phyloP scores from a whole-genome alignment of 2,113 vertebrate species.

The Cairina moschata region DNA sequence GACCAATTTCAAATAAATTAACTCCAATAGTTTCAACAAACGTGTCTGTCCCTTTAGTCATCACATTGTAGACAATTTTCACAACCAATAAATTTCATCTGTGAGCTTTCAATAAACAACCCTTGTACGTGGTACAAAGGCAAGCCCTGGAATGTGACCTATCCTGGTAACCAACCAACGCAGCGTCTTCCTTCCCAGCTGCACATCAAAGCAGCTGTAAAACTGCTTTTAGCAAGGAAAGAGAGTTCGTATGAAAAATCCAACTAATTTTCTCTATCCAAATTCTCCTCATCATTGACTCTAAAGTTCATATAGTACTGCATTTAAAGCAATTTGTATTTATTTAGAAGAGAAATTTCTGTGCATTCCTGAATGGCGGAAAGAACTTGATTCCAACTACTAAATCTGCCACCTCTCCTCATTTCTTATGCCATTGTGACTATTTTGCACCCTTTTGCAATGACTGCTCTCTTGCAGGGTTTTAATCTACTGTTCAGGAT shows the following conservation, averaged over 20 bases:
- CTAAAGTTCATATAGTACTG: not conserved
- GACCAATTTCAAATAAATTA: not conserved
- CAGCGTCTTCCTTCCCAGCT: constrained; percentile 32
- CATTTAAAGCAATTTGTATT: not conserved
- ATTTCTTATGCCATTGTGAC: not conserved
- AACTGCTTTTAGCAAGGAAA: constrained; percentile 12
- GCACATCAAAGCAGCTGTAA: constrained; percentile 14
- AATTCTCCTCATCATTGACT: not conserved
- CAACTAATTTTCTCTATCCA: not conserved
- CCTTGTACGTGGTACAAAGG: not conserved
- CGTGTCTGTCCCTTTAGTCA: not conserved
- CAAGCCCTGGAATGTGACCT: constrained; percentile 24
- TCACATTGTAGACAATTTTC: not conserved
- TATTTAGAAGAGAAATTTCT: not conserved
- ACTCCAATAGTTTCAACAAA: not conserved
- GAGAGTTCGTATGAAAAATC: not conserved
- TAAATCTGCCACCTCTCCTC: not conserved
- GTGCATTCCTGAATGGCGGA: not conserved
- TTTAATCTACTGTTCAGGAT: not conserved
- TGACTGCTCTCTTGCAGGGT: not conserved
- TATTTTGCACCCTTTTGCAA: not conserved
- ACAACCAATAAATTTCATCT: not conserved
- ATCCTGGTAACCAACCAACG: not conserved
- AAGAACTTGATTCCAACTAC: not conserved
- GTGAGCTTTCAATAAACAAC: not conserved